Evolutionary conservation across 2,797 vertebrate species (phyloP), one percentile per base, ranked within the genome.

Genomic region (Microctenopoma stevenorrisi): DNA sequence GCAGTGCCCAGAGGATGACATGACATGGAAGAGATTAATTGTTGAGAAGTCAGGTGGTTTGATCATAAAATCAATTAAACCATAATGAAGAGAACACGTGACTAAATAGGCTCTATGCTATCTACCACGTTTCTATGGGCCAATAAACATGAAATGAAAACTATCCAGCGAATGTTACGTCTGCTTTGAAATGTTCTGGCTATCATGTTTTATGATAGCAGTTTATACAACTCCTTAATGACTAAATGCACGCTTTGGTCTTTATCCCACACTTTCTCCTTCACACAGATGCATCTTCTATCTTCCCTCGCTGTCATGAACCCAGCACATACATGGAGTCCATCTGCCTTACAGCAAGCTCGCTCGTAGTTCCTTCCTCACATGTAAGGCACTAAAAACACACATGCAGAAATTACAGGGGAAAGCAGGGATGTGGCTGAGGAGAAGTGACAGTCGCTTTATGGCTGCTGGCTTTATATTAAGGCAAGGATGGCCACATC

Each of bases 361-460:
- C 55, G 30, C 51, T 67, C 60, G 15, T 42, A 3, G 14, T 25
- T 69, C 25, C 50, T 38, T 38, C 64, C 53, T 62, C 57, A 54
- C 60, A 52, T 51, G 74, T 30, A 33, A 44, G 38, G 58, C n/a
- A 51, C 16, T 59, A 48, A 67, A 74, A 67, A 38, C 66, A 78
- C 72, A 85, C 69, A 70, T 50, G 77, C 60, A 82, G 16, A 38
- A 63, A 46, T 67, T 2, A 22, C 18, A 50, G 55, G 68, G 30
- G 37, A 22, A 70, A 59, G 55, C 61, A 16, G 54, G 72, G 70
- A 74, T 71, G 64, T 49, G 67, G 65, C 65, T 88, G 86, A 91
- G 83, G 69, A 76, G 74, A 90, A 80, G 85, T 87, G 89, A 92
- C 90, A 92, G 85, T 75, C 44, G 49, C 76, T 88, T 89, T 84